Percentiles rank a stretch among this genome's conserved stretches.
phyloP scores from a whole-genome alignment of 2,797 vertebrate genomes.

The Gadopsis marmoratus region DNA sequence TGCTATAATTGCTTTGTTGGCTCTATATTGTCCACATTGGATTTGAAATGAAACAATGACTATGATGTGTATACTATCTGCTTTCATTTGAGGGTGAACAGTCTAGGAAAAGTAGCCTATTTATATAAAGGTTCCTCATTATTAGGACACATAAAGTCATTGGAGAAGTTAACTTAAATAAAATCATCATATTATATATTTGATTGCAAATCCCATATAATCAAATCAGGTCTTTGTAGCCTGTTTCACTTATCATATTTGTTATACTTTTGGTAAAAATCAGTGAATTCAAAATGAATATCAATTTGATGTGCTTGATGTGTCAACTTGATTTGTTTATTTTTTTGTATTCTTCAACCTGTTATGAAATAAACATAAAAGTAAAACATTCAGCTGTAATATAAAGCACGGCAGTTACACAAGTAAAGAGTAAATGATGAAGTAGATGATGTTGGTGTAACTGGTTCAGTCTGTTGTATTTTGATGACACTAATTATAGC shows the following conservation, averaged over 20 bases:
- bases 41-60: not conserved
- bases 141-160: not conserved
- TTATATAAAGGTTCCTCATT: not conserved
- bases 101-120: not conserved
- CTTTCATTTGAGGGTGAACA: not conserved
- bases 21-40: not conserved
- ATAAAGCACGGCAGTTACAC: not conserved
- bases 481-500: conserved; percentile 5
- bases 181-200: not conserved
- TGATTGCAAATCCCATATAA: not conserved
- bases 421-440: not conserved
- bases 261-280: too few relatives aligned
- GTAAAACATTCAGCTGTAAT: not conserved
- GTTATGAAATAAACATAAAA: not conserved
- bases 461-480: not conserved
- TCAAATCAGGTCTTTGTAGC: not conserved
- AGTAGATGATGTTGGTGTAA: not conserved
- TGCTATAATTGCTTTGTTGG: not conserved
- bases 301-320: not conserved
- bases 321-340: not conserved
- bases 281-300: not conserved
- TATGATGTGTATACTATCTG: not conserved
- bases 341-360: not conserved
- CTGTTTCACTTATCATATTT: not conserved
- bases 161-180: not conserved